These are phyloP conservation scores for Eumaeus atala DNA, from an alignment of 1,140 invertebrate species.

Conservation along the genomic window DNA sequence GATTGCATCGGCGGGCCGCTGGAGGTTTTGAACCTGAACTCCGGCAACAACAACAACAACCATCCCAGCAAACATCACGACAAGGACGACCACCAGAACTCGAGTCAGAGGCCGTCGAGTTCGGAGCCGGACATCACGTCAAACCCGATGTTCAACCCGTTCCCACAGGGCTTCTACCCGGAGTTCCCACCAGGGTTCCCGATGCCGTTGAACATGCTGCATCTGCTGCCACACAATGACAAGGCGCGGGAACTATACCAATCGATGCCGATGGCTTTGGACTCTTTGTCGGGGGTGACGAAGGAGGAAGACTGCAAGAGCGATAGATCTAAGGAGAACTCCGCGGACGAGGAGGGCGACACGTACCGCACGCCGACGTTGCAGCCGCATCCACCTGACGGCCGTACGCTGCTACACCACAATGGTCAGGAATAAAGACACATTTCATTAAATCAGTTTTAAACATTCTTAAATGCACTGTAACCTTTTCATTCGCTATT, in stretches of 20 bases:
- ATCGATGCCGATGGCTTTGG: conserved; percentile 69
- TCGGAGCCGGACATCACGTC: conserved; percentile 77
- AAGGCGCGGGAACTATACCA: conserved; percentile 78
- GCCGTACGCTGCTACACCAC: conserved; percentile 76
- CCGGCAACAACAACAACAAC: conserved; percentile 82
- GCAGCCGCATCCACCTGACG: conserved; percentile 73
- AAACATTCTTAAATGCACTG: neutral
- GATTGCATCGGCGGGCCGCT: conserved; percentile 87
- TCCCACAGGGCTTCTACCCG: conserved; percentile 84
- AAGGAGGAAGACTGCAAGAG: conserved; percentile 80
- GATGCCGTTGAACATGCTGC: conserved; percentile 88
- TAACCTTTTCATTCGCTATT: too few species aligned
- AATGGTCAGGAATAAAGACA: conserved; percentile 78
- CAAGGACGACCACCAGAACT: conserved; percentile 59
- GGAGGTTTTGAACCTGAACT: conserved; percentile 81
- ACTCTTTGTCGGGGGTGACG: conserved; percentile 63
- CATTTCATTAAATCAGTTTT: neutral
- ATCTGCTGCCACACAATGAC: conserved; percentile 84
- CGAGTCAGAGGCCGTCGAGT: conserved; percentile 76
- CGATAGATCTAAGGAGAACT: conserved; percentile 78
- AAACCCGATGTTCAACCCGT: conserved; percentile 81
- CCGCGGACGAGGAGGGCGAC: conserved; percentile 77
- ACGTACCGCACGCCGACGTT: conserved; percentile 73
- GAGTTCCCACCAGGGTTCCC: conserved; percentile 86
- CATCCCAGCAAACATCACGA: conserved; percentile 72